Percentiles rank a stretch among this genome's conserved stretches.
These are phyloP conservation scores for Dinoponera quadriceps DNA, from an alignment of 1,140 invertebrate species.

Conservation along the genomic window DNA sequence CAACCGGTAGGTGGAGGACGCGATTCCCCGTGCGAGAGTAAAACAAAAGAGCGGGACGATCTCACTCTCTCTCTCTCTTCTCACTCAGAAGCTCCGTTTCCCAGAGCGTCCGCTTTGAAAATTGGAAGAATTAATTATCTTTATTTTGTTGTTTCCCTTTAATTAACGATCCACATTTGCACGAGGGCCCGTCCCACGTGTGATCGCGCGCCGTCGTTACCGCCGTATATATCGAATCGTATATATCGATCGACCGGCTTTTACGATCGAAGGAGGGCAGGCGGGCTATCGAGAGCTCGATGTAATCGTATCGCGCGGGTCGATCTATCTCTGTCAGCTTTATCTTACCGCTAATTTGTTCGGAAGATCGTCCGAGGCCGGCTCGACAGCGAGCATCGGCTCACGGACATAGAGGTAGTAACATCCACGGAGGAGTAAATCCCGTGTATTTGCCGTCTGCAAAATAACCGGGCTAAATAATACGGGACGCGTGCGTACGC, in stretches of 20 bases:
- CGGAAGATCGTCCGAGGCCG: slow-evolving; percentile 72
- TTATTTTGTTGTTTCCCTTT: neutral
- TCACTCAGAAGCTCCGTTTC: neutral
- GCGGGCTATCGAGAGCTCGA: neutral
- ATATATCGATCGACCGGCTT: slow-evolving; percentile 11
- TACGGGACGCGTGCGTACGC: slow-evolving; percentile 11
- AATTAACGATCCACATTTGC: neutral
- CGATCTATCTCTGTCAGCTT: slow-evolving; percentile 84
- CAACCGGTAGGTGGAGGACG: too few relatives aligned
- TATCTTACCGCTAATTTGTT: slow-evolving; percentile 83
- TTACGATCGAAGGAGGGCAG: slow-evolving; percentile 6
- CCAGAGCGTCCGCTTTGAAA: neutral
- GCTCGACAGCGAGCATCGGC: neutral
- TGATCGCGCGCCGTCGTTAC: neutral
- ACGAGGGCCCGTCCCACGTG: too few relatives aligned
- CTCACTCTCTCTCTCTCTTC: neutral
- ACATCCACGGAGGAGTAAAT: slow-evolving; percentile 49
- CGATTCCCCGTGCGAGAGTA: neutral
- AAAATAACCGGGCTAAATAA: slow-evolving; percentile 64
- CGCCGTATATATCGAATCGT: neutral
- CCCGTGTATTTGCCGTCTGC: slow-evolving; percentile 41
- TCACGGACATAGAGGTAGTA: neutral
- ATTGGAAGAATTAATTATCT: neutral
- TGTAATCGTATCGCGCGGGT: slow-evolving; percentile 79
- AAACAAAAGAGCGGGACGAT: neutral